Base-by-base conservation (phyloP, 2,113 vertebrate species). In the Agapornis roseicollis region DNA sequence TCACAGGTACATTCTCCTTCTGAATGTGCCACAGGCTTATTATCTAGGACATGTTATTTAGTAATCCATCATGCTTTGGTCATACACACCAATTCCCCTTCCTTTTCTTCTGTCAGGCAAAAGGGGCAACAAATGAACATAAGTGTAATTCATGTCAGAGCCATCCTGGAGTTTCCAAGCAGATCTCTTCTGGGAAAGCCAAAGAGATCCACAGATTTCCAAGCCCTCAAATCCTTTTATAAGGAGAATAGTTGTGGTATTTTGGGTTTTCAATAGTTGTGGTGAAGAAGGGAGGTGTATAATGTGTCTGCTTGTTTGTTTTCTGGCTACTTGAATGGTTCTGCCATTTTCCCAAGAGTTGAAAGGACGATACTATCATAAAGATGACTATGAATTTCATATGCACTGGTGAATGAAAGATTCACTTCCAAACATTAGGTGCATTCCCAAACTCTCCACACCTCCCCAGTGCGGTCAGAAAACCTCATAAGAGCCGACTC, bases 321-420 rank as follows among this genome's bases (percentile, higher is more conserved):
- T 89, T 77, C 70, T 88, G 61, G 69, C 82, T 72, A 68, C 80
- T 61, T 61, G 82, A 93, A 76, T 41, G 52, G 80, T 73, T 85
- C 80, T 95, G 72, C 80, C 80, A 72, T 89, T 90, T 93, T 96
- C 95, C 95, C 94, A 96, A 78, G 92, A 92, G 85, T 93, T 95
- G 80, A 97, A 95, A 93, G 92, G 78, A 90, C 1, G 17, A 93
- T 84, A 37, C 61, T 81, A 92, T 93, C 80, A 81, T 61, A 81
- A 94, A 91, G 85, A 74, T 37, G 56, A 74, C 83, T 90, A 42
- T 0, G 88, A 93, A 95, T 93, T 94, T 92, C 90, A 82, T 29
- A 88, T 24, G 92, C 9, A 1, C 49, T 69, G 73, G 88, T 66
- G 69, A 96, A 92, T 83, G 68, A 95, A 95, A 90, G 60, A 91